phyloP scores from a whole-genome alignment of 2,888 invertebrate genomes.

The Euplagia quadripunctaria region DNA sequence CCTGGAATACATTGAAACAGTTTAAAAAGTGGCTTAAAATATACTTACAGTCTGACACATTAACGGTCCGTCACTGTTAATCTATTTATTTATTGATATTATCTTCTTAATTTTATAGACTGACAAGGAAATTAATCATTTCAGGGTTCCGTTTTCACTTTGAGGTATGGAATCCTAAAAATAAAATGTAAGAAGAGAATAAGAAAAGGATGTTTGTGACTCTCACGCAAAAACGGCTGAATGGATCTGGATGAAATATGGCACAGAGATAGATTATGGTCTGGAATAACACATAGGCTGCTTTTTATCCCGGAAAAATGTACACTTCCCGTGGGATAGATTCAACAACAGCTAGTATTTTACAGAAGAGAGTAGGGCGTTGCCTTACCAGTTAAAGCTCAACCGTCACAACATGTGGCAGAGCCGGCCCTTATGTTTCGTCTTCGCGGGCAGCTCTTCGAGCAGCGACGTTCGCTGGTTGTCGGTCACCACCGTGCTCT shows the following conservation, averaged over 20 bases:
- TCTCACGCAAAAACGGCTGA: too few relatives aligned
- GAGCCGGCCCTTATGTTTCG: constrained; percentile 77
- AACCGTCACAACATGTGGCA: constrained; percentile 87
- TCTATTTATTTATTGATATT: not conserved
- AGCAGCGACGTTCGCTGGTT: constrained; percentile 51
- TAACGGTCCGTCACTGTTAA: not conserved
- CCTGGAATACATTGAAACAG: constrained; percentile 58
- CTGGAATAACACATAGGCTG: too few relatives aligned
- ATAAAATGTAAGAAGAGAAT: not conserved
- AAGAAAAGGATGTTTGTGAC: too few relatives aligned
- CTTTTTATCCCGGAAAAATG: too few relatives aligned
- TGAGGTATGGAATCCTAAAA: not conserved
- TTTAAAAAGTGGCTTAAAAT: not conserved
- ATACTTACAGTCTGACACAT: too few relatives aligned
- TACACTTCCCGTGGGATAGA: too few relatives aligned
- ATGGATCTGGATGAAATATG: too few relatives aligned
- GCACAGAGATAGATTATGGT: too few relatives aligned
- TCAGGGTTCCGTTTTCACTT: not conserved
- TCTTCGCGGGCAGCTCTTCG: constrained; percentile 57
- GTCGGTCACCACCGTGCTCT: constrained; percentile 56
- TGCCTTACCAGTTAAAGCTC: constrained; percentile 77
- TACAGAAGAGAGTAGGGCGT: not conserved
- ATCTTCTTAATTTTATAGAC: not conserved
- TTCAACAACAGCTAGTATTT: too few relatives aligned
- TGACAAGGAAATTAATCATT: not conserved